Percentiles rank a stretch among this genome's conserved stretches.
Conservation (phyloP, 1,140 invertebrate species). For the Heliconius hewitsoni region DNA sequence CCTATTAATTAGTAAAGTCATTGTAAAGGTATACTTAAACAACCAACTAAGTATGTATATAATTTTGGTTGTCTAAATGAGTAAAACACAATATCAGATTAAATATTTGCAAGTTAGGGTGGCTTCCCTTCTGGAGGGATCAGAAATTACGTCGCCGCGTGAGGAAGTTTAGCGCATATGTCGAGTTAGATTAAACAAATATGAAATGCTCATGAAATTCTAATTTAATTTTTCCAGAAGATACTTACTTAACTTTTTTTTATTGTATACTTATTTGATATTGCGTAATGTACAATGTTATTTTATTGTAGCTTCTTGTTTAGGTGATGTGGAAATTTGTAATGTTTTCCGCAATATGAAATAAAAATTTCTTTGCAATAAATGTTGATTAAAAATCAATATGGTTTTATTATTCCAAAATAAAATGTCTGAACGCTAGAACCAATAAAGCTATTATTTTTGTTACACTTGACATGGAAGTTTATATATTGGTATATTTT, state of each 20-base stretch:
- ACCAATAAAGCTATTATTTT: too few species aligned
- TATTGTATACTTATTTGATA: background rate
- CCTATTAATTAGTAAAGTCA: background rate
- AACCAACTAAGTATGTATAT: background rate
- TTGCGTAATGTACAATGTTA: background rate
- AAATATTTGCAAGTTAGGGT: constrained; percentile 26
- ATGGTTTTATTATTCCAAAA: too few species aligned
- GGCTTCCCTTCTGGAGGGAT: constrained; percentile 28
- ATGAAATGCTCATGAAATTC: constrained; percentile 64
- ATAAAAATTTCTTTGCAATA: too few species aligned
- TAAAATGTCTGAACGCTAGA: too few species aligned
- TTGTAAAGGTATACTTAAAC: background rate
- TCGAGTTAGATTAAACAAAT: constrained; percentile 56
- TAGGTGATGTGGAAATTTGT: too few species aligned
- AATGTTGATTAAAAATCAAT: too few species aligned
- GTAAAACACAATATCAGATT: constrained; percentile 26
- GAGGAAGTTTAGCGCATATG: constrained; percentile 43
- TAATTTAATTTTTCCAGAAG: constrained; percentile 63
- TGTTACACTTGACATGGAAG: too few species aligned
- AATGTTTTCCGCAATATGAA: too few species aligned
- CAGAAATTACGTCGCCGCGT: constrained; percentile 39
- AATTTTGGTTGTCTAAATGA: constrained; percentile 18
- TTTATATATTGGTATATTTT: too few species aligned
- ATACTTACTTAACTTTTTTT: constrained; percentile 38
- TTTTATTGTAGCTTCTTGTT: too few species aligned